Evolutionary conservation across 1,140 invertebrate genomes (phyloP), one percentile per base, ranked within the genome.

Genomic region (Atta texana): DNA sequence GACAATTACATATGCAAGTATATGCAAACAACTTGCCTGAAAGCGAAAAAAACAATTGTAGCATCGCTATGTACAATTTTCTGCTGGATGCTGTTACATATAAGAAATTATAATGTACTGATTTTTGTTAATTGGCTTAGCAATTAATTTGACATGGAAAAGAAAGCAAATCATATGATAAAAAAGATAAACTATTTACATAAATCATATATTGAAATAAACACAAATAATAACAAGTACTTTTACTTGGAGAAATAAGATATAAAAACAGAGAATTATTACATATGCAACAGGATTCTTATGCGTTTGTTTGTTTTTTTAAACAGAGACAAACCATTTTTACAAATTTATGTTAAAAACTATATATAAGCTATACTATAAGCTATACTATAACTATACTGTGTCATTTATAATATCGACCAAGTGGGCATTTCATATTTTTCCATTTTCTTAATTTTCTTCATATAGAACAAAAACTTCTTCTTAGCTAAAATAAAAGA

Each of bases 1-100:
- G 2, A 3, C 44, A 66, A n/a, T n/a, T 69, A 81, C 6, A 3
- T 71, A 21, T 44, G 51, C 53, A 71, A 71, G 0, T 69, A 44
- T 81, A 59, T 2, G 0, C 31, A 69, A 71, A 24, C 8, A 16
- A 81, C 78, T 81, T 81, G 78, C 51, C 66, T 81, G 78, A 81
- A 4, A 14, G 21, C 1, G 16, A 80, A 80, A 69, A 16, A 81
- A 81, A 69, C 44, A 69, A 39, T 66, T 39, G 31, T 59, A 44
- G 21, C 31, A 14, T 81, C 39, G 64, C 6, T 81, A 69, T 28
- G 8, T 80, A 34, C n/a, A 71, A 81, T 71, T 44, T 68, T 81
- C 10, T 71, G 21, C 31, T 81, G 51, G 8, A 44, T 59, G 31
- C 16, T 59, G 64, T 69, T 49, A 66, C 39, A 55, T 53, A 55